phyloP scores from a whole-genome alignment of 2,113 vertebrate species.

The Bubalus kerabau region DNA sequence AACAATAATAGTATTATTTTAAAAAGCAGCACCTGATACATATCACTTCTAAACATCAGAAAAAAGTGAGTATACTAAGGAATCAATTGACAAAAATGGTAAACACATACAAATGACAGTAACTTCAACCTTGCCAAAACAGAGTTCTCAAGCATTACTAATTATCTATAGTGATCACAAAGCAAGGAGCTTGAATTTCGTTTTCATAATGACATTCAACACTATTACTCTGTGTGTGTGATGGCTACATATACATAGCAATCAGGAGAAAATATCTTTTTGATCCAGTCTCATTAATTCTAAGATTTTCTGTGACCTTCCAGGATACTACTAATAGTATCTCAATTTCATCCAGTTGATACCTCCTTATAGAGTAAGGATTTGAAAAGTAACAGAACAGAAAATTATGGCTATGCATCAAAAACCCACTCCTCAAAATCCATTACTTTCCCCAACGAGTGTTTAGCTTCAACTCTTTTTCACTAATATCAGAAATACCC shows the following conservation, averaged over 20 bases:
- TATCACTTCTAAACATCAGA: conserved; percentile 26
- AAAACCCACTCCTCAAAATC: conserved; percentile 21
- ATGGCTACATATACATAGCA: background rate
- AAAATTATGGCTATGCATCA: background rate
- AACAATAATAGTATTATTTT: background rate
- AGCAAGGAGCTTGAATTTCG: background rate
- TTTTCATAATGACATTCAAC: background rate
- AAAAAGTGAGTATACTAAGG: background rate
- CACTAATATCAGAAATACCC: conserved; percentile 24
- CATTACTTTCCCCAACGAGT: background rate
- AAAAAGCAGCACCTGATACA: conserved; percentile 24
- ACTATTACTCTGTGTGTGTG: background rate
- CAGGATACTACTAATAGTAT: background rate
- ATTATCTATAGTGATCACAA: background rate
- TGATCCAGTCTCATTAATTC: background rate
- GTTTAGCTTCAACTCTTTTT: conserved; percentile 18
- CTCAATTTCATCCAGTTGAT: background rate
- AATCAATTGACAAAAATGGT: conserved; percentile 19
- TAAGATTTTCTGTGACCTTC: background rate
- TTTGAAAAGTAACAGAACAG: background rate
- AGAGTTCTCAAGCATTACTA: conserved; percentile 14
- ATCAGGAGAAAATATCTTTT: background rate
- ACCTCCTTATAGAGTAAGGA: background rate
- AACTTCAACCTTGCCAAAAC: conserved; percentile 9
- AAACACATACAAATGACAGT: conserved; percentile 1